phyloP scores from a whole-genome alignment of 2,888 invertebrate genomes.

The Aleiodes testaceus region DNA sequence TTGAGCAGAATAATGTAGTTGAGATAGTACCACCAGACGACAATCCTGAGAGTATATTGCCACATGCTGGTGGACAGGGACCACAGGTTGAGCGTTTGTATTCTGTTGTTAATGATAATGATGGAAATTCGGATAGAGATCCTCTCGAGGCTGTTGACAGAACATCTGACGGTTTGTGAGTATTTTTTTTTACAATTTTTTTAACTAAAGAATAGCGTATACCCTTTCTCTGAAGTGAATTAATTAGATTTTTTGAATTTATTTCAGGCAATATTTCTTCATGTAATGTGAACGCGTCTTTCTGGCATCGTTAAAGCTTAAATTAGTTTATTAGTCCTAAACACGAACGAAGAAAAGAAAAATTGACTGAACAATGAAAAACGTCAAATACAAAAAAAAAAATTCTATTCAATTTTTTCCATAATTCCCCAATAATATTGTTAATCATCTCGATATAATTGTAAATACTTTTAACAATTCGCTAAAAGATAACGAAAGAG shows the following conservation, averaged over 20 bases:
- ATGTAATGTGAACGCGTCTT: constrained; percentile 54
- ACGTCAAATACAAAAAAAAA: background rate
- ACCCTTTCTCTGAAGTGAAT: background rate
- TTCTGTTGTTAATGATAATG: constrained; percentile 55
- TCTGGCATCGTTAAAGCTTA: background rate
- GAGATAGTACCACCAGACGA: constrained; percentile 65
- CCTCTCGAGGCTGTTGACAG: constrained; percentile 72
- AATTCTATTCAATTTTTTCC: background rate
- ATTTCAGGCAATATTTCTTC: constrained; percentile 63
- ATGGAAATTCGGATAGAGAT: constrained; percentile 67
- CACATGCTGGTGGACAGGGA: constrained; percentile 64
- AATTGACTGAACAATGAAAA: constrained; percentile 8
- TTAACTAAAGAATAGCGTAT: background rate
- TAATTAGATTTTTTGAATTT: constrained; percentile 54
- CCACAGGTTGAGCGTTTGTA: constrained; percentile 58
- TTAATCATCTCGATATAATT: background rate
- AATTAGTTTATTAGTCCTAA: background rate
- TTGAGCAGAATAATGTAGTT: constrained; percentile 64
- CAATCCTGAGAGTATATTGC: constrained; percentile 68
- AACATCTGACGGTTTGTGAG: constrained; percentile 72
- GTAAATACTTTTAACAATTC: constrained; percentile 7
- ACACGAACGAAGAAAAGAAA: background rate
- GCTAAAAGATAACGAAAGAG: background rate
- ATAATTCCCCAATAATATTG: background rate
- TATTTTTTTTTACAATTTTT: constrained; percentile 49